Conservation (phyloP, 2,113 vertebrate species). For the Sula dactylatra region DNA sequence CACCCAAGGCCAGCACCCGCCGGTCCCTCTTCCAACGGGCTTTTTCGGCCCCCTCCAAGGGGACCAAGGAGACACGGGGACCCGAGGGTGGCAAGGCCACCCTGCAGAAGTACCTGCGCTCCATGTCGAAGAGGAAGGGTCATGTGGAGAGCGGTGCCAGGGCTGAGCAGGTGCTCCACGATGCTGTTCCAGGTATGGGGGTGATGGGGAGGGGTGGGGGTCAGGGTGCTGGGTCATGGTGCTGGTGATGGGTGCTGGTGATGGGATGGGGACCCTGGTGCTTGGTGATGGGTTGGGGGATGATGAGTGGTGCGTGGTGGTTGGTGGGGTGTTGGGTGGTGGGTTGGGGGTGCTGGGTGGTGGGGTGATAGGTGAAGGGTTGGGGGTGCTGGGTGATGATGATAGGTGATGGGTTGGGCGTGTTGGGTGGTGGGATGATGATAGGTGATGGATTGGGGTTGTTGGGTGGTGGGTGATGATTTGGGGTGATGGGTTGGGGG, state of each 20-base stretch:
- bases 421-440: neutral
- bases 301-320: neutral
- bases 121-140: conserved; percentile 72
- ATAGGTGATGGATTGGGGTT: no score
- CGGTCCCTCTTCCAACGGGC: conserved; percentile 86
- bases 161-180: neutral
- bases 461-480: neutral
- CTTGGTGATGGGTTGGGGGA: no score
- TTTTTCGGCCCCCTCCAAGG: conserved; percentile 78
- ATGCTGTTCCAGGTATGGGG: neutral
- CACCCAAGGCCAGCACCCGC: neutral
- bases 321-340: no score
- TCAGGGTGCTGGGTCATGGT: neutral
- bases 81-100: conserved; percentile 11
- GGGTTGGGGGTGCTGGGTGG: no score
- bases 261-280: no score
- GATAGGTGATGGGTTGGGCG: no score
- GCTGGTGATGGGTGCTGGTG: no score
- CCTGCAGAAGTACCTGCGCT: conserved; percentile 80
- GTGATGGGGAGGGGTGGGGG: no score
- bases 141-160: neutral
- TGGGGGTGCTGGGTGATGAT: neutral
- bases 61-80: conserved; percentile 52
- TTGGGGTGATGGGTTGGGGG: no score
- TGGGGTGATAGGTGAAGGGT: neutral